These are phyloP conservation scores for Pantala flavescens DNA, from an alignment of 1,140 invertebrate genomes.

Conservation along the genomic window DNA sequence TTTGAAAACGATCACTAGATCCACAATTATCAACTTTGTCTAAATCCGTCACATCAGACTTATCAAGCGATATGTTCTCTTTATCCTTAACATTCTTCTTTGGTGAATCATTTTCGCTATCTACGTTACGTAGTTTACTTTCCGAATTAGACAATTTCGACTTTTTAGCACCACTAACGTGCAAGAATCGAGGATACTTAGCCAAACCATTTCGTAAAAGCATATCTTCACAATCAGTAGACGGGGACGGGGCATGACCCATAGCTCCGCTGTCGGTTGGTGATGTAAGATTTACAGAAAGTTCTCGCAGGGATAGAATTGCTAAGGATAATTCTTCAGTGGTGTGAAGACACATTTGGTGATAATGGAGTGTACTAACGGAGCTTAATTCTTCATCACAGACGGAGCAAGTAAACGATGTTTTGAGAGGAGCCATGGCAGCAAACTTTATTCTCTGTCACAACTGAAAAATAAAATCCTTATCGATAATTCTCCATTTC, in stretches of 20 bases:
- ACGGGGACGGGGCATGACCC: neutral
- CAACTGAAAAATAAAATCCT: too few relatives aligned
- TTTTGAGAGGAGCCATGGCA: neutral
- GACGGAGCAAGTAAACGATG: constrained; percentile 16
- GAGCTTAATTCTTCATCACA: constrained; percentile 13
- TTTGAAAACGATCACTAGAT: too few relatives aligned
- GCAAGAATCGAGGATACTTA: constrained; percentile 17
- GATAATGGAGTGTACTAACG: constrained; percentile 16
- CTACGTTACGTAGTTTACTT: neutral
- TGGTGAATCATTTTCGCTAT: neutral
- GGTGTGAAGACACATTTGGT: constrained; percentile 21
- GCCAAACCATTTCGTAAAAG: constrained; percentile 8
- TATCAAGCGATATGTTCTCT: neutral
- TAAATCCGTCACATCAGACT: neutral
- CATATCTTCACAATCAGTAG: constrained; percentile 2
- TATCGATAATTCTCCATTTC: too few relatives aligned
- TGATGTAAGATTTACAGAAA: neutral
- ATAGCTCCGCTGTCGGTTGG: neutral
- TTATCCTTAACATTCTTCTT: neutral
- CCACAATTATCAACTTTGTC: neutral
- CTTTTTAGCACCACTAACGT: neutral
- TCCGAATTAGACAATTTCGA: constrained; percentile 2
- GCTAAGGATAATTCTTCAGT: constrained; percentile 22
- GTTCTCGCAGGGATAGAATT: constrained; percentile 14
- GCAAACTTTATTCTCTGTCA: too few relatives aligned